Evolutionary conservation across 1,140 invertebrate species (phyloP), one percentile per base, ranked within the genome.

Genomic region (Wasmannia auropunctata): DNA sequence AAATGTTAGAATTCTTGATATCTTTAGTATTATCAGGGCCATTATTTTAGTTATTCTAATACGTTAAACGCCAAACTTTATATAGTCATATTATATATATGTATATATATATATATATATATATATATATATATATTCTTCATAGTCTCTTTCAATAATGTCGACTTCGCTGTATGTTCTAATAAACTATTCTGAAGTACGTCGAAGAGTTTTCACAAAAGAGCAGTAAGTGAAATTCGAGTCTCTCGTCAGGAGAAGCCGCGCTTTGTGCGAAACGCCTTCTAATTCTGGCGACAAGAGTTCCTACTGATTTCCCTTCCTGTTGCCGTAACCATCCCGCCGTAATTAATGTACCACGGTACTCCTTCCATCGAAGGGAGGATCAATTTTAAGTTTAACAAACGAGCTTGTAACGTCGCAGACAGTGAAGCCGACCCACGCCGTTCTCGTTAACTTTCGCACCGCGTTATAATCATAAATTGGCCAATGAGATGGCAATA

Each of bases 341-440:
- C 74, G 80, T 91, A 91, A 92, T 92, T 91, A 91, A 91, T 89
- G 86, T 87, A 86, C 84, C 86, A 80, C 8, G 37, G 34, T 46
- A 22, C 43, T 62, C 34, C 54, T 62, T 74, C 56, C 62, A 86
- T 91, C 67, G 86, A 91, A 88, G 43, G 60, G 63, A 74, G 87
- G 90, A 92, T 92, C 88, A 91, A 92, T 91, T 92, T 92, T 92
- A 92, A 92, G 90, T 92, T 92, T 83, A 92, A 90, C 91, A 92
- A 91, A 92, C 87, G 91, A 92, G 86, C 86, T 91, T 89, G 85
- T 70, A 89, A 86, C 65, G 70, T 86, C 70, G 58, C 49, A 74
- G 63, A 72, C 77, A 76, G 80, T 76, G 70, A 84, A 67, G 56
- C 67, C 69, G 54, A 69, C 37, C 77, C 86, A 46, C 79, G 28